These are phyloP conservation scores for Aeoliscus strigatus DNA, from an alignment of 2,797 vertebrate species.

Conservation along the genomic window DNA sequence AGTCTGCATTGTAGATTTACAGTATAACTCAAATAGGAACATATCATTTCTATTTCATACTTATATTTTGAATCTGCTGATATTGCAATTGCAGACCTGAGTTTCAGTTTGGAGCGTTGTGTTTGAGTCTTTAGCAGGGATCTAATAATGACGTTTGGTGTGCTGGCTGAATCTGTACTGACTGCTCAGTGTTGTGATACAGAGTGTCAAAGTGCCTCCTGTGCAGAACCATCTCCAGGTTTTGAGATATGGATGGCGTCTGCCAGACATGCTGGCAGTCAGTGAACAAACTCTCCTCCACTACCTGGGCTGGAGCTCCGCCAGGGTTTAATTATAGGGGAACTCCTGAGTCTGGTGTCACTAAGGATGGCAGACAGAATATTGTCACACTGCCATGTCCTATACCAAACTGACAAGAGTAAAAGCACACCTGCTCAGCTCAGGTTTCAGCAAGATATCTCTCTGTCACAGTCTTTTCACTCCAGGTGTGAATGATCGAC, in stretches of 20 bases:
- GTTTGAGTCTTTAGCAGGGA: constrained; percentile 62
- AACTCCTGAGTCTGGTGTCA: constrained; percentile 76
- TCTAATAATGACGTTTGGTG: constrained; percentile 76
- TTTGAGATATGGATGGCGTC: constrained; percentile 71
- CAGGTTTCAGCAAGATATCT: constrained; percentile 32
- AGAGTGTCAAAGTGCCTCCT: constrained; percentile 77
- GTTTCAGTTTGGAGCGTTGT: constrained; percentile 44
- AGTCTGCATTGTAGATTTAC: no score
- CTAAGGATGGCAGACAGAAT: constrained; percentile 69
- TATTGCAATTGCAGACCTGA: no score
- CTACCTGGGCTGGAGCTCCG: constrained; percentile 79
- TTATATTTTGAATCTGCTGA: no score
- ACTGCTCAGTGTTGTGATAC: constrained; percentile 60
- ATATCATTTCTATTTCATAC: no score
- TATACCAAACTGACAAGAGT: constrained; percentile 71
- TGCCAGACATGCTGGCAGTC: constrained; percentile 78
- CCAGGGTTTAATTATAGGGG: constrained; percentile 85
- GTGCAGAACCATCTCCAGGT: constrained; percentile 73
- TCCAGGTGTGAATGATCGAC: constrained; percentile 19
- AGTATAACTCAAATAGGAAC: no score
- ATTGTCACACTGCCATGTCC: constrained; percentile 79
- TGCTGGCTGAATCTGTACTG: constrained; percentile 66
- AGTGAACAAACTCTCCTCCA: constrained; percentile 58
- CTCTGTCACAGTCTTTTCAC: constrained; percentile 28
- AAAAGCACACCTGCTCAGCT: constrained; percentile 62